Conservation (phyloP, 2,888 invertebrate species). For the Holacanthella duospinosa region DNA sequence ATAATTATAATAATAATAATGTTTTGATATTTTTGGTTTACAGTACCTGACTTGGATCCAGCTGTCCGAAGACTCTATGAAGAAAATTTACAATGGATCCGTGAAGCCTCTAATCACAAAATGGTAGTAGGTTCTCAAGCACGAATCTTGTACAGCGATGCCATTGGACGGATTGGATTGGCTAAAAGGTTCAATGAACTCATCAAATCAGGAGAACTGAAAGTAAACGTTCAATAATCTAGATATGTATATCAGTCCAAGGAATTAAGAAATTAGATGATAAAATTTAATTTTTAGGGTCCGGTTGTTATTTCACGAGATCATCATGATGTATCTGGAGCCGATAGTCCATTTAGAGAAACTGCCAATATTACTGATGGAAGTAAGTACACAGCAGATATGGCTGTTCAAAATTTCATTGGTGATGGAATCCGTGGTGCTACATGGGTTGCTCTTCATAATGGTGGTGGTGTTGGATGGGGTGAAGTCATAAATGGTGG, state of each 20-base stretch:
- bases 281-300: conserved; percentile 40
- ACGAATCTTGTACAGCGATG: conserved; percentile 52
- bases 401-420: conserved; percentile 53
- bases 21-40: neutral
- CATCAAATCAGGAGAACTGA: conserved; percentile 43
- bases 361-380: conserved; percentile 54
- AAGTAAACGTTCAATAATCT: conserved; percentile 40
- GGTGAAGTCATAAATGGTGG: conserved; percentile 56
- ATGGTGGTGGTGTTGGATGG: conserved; percentile 48
- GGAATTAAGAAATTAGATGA: no score
- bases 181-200: conserved; percentile 50
- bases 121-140: conserved; percentile 50
- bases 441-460: conserved; percentile 52
- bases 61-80: conserved; percentile 47
- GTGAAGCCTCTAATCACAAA: conserved; percentile 47
- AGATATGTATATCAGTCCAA: no score
- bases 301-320: conserved; percentile 52
- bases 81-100: conserved; percentile 52
- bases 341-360: conserved; percentile 53
- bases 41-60: conserved; percentile 39
- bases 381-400: conserved; percentile 51
- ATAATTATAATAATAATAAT: conserved; percentile 6
- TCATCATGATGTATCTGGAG: conserved; percentile 55
- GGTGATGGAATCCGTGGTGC: conserved; percentile 52
- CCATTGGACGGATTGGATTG: conserved; percentile 46